phyloP scores from a whole-genome alignment of 2,888 invertebrate genomes.

The Polylopha cassiicola region DNA sequence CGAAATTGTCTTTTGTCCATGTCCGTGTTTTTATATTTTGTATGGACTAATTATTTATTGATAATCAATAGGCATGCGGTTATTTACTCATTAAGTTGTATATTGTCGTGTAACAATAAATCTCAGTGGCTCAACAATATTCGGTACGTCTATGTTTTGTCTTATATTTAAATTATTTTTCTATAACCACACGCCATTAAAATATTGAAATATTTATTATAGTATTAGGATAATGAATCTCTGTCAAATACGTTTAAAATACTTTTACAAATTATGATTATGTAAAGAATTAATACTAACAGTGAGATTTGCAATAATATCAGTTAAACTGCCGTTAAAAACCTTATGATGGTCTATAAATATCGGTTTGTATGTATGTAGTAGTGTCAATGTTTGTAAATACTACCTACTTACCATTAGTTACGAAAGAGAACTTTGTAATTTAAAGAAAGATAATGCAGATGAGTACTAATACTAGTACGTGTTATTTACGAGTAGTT shows the following conservation, averaged over 20 bases:
- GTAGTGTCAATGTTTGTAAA: conserved; percentile 6
- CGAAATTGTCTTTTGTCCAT: too few species aligned
- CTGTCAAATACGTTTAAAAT: conserved; percentile 1
- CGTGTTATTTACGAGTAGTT: too few species aligned
- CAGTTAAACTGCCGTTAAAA: conserved; percentile 51
- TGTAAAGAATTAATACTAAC: conserved; percentile 31
- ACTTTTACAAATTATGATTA: conserved; percentile 2
- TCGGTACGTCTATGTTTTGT: too few species aligned
- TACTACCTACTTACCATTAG: conserved; percentile 1
- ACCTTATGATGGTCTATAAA: conserved; percentile 11
- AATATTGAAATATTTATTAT: conserved; percentile 22
- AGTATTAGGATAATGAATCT: conserved; percentile 4
- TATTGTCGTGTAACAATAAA: too few species aligned
- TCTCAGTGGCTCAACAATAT: too few species aligned
- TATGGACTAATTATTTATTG: too few species aligned
- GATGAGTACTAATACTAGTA: neutral
- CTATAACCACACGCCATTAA: conserved; percentile 26
- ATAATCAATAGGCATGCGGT: too few species aligned
- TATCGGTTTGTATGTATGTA: conserved; percentile 4
- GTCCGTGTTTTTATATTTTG: too few species aligned
- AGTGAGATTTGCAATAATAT: conserved; percentile 69
- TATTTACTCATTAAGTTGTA: too few species aligned
- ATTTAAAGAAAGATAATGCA: neutral
- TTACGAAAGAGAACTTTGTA: neutral
- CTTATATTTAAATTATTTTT: too few species aligned